These are phyloP conservation scores for Polylopha cassiicola DNA, from an alignment of 2,888 invertebrate species.

Conservation along the genomic window DNA sequence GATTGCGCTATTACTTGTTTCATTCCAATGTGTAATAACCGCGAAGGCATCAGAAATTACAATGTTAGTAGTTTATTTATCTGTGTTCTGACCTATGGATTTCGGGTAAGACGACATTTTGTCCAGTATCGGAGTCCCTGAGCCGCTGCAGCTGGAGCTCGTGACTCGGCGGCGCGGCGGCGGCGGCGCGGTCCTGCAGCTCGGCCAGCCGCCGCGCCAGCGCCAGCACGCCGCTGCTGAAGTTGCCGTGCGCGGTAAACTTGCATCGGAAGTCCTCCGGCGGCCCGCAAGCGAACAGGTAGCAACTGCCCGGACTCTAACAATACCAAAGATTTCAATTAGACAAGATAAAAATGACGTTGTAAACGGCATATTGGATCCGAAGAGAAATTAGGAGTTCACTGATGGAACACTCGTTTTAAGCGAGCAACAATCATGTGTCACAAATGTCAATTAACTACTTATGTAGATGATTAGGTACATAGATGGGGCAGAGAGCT, in stretches of 20 bases:
- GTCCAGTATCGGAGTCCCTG: slow-evolving; percentile 60
- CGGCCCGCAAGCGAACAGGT: slow-evolving; percentile 93
- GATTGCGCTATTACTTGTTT: no score
- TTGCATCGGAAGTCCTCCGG: slow-evolving; percentile 94
- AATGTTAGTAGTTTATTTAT: background rate
- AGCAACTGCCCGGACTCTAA: slow-evolving; percentile 91
- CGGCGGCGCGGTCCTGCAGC: slow-evolving; percentile 84
- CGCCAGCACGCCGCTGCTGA: slow-evolving; percentile 90
- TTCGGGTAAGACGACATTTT: background rate
- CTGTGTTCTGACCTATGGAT: background rate
- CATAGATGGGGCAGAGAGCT: no score
- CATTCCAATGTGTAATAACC: no score
- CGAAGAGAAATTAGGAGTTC: no score
- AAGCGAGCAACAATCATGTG: no score
- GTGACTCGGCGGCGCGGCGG: slow-evolving; percentile 84
- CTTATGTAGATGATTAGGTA: no score
- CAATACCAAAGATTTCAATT: slow-evolving; percentile 23
- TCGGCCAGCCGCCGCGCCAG: slow-evolving; percentile 80
- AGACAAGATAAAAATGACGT: no score
- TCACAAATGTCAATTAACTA: no score
- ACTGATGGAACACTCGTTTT: no score
- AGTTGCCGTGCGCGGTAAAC: slow-evolving; percentile 92
- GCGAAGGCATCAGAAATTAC: no score
- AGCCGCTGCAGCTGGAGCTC: slow-evolving; percentile 84
- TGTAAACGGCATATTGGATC: no score